A percentile compares a stretch with the other conserved stretches of the same genome.
phyloP scores from a whole-genome alignment of 2,797 vertebrate genomes.

The Mycteria americana region DNA sequence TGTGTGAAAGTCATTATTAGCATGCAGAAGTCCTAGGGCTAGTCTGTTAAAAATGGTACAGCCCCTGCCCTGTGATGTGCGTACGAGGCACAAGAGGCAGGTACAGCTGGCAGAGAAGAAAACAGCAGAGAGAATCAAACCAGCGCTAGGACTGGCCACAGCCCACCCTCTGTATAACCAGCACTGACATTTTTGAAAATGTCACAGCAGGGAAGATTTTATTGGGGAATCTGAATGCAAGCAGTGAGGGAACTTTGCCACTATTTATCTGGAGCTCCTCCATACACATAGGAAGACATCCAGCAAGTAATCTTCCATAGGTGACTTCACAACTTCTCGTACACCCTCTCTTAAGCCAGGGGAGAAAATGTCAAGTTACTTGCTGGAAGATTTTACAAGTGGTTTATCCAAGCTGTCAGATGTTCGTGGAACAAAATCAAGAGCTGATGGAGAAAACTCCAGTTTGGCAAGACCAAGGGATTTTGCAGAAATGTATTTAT shows the following conservation, averaged over 20 bases:
- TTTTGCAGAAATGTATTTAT: slow-evolving; percentile 19
- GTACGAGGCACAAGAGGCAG: not conserved
- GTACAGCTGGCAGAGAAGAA: not conserved
- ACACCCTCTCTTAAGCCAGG: not conserved
- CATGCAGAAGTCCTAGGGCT: not conserved
- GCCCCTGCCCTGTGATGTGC: not conserved
- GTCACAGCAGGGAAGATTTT: not conserved
- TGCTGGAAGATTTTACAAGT: not conserved
- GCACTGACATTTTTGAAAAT: not conserved
- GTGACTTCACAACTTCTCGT: not conserved
- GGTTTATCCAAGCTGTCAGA: not conserved
- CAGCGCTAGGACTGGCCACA: accelerated
- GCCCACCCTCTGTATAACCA: not conserved
- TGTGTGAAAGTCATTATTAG: not conserved
- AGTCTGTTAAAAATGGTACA: not conserved
- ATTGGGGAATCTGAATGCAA: not conserved
- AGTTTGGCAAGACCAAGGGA: not conserved
- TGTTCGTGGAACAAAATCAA: not conserved
- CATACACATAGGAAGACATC: not conserved
- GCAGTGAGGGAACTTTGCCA: not conserved
- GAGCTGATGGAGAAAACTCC: not conserved
- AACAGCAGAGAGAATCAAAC: not conserved
- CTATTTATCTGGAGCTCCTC: not conserved
- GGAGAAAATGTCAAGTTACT: not conserved
- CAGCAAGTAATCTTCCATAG: not conserved